A percentile compares a stretch with the other conserved stretches of the same genome.
phyloP scores from a whole-genome alignment of 2,113 vertebrate genomes.

The Oncorhynchus kisutch region DNA sequence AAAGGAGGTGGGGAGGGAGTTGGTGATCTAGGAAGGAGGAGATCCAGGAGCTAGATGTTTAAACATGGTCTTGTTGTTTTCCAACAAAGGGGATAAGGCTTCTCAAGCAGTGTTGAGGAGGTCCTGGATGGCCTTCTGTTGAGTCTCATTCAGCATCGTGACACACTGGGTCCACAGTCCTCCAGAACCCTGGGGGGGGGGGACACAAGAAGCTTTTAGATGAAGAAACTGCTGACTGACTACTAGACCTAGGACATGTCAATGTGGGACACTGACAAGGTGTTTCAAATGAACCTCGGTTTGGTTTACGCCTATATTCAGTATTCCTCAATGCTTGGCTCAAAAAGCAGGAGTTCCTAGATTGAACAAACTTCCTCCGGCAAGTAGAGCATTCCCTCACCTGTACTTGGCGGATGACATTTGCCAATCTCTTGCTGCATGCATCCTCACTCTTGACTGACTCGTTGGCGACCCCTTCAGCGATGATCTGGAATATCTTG shows the following conservation, averaged over 20 bases:
- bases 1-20: slow-evolving; percentile 42
- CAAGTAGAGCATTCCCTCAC: slow-evolving; percentile 47
- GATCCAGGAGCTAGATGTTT: slow-evolving; percentile 56
- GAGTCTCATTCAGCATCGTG: slow-evolving; percentile 87
- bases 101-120: slow-evolving; percentile 93
- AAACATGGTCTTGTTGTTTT: slow-evolving; percentile 50
- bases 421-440: slow-evolving; percentile 92
- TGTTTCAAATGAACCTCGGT: not conserved
- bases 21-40: slow-evolving; percentile 27
- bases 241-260: too few relatives aligned
- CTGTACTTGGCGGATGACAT: slow-evolving; percentile 97
- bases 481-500: slow-evolving; percentile 94
- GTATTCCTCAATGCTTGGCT: too few relatives aligned
- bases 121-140: slow-evolving; percentile 95
- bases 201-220: not conserved
- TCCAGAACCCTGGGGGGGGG: slow-evolving; percentile 81
- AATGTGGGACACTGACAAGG: not conserved
- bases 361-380: not conserved
- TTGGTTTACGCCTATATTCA: not conserved
- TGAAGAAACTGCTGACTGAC: not conserved
- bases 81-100: slow-evolving; percentile 59
- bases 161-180: slow-evolving; percentile 95
- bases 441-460: slow-evolving; percentile 91
- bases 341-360: too few relatives aligned
- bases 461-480: slow-evolving; percentile 90